These are phyloP conservation scores for Drosophila trapezifrons DNA, from an alignment of 1,140 invertebrate genomes.

Conservation along the genomic window DNA sequence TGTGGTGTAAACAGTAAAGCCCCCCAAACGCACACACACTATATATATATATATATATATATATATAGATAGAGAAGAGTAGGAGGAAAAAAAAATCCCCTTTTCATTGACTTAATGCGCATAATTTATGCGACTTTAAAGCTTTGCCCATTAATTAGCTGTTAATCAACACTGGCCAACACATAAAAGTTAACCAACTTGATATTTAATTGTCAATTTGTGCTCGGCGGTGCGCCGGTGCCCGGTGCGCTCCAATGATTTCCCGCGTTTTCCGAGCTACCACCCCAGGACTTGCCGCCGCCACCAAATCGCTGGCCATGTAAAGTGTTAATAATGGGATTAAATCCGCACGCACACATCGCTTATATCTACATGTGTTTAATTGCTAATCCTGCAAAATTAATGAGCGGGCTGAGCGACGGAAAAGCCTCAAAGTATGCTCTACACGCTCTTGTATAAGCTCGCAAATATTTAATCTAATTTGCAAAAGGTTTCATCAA, in stretches of 20 bases:
- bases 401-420: slow-evolving; percentile 38
- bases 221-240: slow-evolving; percentile 3
- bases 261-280: slow-evolving; percentile 5
- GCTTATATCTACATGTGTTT: slow-evolving; percentile 42
- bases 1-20: slow-evolving; percentile 71
- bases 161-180: slow-evolving; percentile 62
- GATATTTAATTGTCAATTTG: slow-evolving; percentile 70
- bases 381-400: slow-evolving; percentile 57
- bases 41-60: slow-evolving; percentile 1
- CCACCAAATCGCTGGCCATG: slow-evolving; percentile 45
- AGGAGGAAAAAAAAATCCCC: slow-evolving; percentile 1
- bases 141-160: slow-evolving; percentile 65
- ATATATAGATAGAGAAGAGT: neutral
- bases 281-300: slow-evolving; percentile 22
- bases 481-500: slow-evolving; percentile 26
- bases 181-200: slow-evolving; percentile 61
- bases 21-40: neutral
- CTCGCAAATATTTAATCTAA: slow-evolving; percentile 27
- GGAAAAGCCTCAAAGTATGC: slow-evolving; percentile 36
- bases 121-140: slow-evolving; percentile 69
- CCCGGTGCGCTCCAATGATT: slow-evolving; percentile 33
- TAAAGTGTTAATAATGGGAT: slow-evolving; percentile 55
- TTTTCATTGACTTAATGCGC: slow-evolving; percentile 56
- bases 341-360: slow-evolving; percentile 17
- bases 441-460: neutral